These are phyloP conservation scores for Nothoprocta pentlandii DNA, from an alignment of 2,113 vertebrate species.

Conservation along the genomic window DNA sequence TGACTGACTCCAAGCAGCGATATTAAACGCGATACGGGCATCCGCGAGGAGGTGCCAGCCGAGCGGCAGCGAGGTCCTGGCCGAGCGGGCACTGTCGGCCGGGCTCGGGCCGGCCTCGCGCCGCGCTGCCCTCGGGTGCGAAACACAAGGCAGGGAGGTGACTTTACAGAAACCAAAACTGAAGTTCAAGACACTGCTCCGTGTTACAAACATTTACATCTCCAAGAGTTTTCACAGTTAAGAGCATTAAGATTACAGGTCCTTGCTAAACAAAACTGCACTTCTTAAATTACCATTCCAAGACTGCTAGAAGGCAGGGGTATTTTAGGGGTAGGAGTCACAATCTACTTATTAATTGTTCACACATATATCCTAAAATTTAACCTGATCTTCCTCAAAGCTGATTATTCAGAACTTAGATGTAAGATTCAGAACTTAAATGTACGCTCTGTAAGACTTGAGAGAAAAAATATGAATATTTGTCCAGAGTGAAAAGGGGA, in stretches of 20 bases:
- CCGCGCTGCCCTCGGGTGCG: no score
- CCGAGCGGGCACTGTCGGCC: no score
- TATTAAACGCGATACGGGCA: neutral
- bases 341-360: neutral
- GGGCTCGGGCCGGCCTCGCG: no score
- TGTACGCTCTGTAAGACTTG: neutral
- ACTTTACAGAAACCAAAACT: neutral
- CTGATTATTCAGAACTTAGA: neutral
- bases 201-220: neutral
- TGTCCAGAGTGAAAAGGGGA: neutral
- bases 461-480: neutral
- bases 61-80: no score
- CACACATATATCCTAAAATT: neutral
- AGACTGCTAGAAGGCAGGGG: neutral
- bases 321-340: neutral
- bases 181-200: neutral
- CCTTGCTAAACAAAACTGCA: neutral
- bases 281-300: neutral
- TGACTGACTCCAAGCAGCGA: neutral
- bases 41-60: no score
- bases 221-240: neutral
- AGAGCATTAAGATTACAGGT: neutral
- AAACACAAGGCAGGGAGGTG: neutral
- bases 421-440: neutral
- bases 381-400: neutral